Evolutionary conservation across 2,797 vertebrate genomes (phyloP), one percentile per base, ranked within the genome.

Genomic region (Neopelma chrysocephalum): DNA sequence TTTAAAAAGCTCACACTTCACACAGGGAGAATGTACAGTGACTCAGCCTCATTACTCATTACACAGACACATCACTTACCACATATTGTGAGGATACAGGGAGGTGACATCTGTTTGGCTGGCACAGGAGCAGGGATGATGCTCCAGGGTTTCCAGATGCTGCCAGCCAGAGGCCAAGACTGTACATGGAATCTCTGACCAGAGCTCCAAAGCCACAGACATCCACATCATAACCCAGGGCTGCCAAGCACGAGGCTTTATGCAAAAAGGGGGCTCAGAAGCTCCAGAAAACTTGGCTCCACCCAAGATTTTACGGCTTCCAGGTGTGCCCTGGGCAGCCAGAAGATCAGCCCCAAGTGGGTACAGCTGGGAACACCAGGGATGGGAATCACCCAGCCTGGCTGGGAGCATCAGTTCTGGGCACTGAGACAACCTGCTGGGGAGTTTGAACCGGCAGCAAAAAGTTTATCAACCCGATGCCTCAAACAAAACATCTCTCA

Each of bases 121-220:
- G 2, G 13, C 31, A 2, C 21, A 16, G 56, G 53, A 73, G 14
- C n/a, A 31, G 27, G 56, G 34, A 71, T 1, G 22, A 15, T 0
- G 1, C 51, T 42, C 18, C 22, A 23, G 48, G 36, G 22, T 3
- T 2, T 12, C 84, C 68, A 85, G 53, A 51, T 34, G 32, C 40
- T 64, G 29, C 4, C 82, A 48, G 70, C 8, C 65, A 64, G 69
- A 4, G 19, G 40, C 36, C 4, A 38, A 65, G 15, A 45, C 4
- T 1, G 0, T 0, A 1, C 6, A 0, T 0, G 3, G 9, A 1
- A 29, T 27, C 56, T 20, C 1, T 0, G 19, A 15, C 6, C 76
- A 11, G 31, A 3, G 8, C 34, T 43, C 47, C 40, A 7, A 7
- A 14, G 25, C 15, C 76, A 17, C 42, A 4, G 7, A 1, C 45